These are phyloP conservation scores for Lordiphosa fenestrarum DNA, from an alignment of 2,888 invertebrate genomes.

Conservation along the genomic window DNA sequence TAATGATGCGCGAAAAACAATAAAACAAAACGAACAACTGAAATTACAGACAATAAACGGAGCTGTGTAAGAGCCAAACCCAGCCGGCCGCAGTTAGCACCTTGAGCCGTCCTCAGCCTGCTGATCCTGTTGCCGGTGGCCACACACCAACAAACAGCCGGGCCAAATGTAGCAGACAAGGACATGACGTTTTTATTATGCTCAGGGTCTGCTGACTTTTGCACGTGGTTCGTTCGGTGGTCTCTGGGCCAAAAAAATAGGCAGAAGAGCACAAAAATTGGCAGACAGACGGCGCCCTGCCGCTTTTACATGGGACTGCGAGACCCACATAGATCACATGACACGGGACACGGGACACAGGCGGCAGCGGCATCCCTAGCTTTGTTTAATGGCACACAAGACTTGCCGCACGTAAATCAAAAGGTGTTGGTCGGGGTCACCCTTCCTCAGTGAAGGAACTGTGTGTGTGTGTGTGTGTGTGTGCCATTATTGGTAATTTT, in stretches of 20 bases:
- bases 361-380: constrained; percentile 26
- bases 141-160: constrained; percentile 38
- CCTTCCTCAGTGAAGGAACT: constrained; percentile 38
- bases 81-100: constrained; percentile 68
- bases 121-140: constrained; percentile 52
- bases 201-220: constrained; percentile 37
- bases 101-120: constrained; percentile 42
- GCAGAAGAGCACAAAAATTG: not conserved
- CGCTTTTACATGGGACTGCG: constrained; percentile 53
- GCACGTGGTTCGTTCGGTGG: constrained; percentile 32
- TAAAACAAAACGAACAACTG: constrained; percentile 51
- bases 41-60: constrained; percentile 62
- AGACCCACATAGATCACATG: constrained; percentile 41
- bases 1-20: constrained; percentile 72
- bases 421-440: constrained; percentile 49
- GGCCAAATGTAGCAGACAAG: constrained; percentile 42
- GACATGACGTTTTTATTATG: constrained; percentile 72
- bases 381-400: constrained; percentile 21
- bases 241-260: constrained; percentile 23
- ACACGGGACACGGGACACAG: constrained; percentile 7
- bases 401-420: constrained; percentile 63
- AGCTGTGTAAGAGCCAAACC: constrained; percentile 16
- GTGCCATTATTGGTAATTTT: constrained; percentile 59
- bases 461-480: constrained; percentile 27
- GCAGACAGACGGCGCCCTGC: constrained; percentile 60